These are phyloP conservation scores for Macrotrachela quadricornifera DNA, from an alignment of 1,140 invertebrate genomes.

Conservation along the genomic window DNA sequence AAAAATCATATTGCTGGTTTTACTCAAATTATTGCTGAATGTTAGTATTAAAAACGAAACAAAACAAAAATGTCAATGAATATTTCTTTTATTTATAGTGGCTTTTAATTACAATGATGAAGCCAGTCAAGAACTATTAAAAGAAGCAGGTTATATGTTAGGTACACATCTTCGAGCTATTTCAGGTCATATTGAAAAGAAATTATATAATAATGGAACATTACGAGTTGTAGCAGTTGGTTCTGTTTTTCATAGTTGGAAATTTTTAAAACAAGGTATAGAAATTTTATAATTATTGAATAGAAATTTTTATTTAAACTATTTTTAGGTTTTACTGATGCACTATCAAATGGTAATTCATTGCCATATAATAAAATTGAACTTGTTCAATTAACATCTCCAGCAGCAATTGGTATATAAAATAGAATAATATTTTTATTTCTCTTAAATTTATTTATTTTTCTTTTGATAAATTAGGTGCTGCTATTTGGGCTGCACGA, in stretches of 20 bases:
- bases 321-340: background rate
- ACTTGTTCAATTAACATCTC: background rate
- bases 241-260: background rate
- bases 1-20: background rate
- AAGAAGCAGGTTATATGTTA: background rate
- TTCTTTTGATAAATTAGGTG: background rate
- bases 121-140: background rate
- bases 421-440: background rate
- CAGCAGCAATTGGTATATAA: background rate
- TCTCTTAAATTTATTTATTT: background rate
- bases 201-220: background rate
- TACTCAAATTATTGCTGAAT: background rate
- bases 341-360: background rate
- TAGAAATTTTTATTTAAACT: background rate
- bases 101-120: background rate
- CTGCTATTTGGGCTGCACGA: background rate
- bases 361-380: background rate
- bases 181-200: background rate
- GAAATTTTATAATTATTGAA: too few species aligned
- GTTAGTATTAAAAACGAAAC: too few species aligned
- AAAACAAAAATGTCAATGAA: too few species aligned
- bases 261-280: background rate
- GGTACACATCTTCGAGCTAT: background rate
- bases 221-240: background rate
- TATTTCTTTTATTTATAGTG: background rate